Conservation (phyloP, 2,797 vertebrate species). For the Chelmon rostratus region DNA sequence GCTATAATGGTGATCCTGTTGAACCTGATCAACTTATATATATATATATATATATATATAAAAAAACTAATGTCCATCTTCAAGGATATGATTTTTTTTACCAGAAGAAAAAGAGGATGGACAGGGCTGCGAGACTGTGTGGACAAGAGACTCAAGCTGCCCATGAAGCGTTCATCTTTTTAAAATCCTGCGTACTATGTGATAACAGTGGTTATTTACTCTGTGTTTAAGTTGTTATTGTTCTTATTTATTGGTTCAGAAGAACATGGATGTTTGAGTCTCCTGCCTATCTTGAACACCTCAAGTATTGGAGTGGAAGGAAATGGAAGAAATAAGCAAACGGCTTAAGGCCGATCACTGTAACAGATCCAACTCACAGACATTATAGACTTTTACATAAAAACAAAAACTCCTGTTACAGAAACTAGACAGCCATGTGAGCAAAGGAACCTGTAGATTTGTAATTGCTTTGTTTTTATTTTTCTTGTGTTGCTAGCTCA, state of each 20-base stretch:
- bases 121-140: conserved; percentile 28
- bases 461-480: conserved; percentile 41
- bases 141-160: conserved; percentile 49
- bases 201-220: conserved; percentile 64
- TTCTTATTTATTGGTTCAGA: conserved; percentile 85
- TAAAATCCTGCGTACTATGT: conserved; percentile 54
- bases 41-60: too few relatives aligned
- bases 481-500: conserved; percentile 68
- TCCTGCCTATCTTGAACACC: conserved; percentile 71
- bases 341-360: conserved; percentile 23
- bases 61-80: conserved; percentile 23
- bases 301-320: conserved; percentile 62
- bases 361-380: conserved; percentile 39
- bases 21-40: conserved; percentile 34
- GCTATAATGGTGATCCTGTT: conserved; percentile 4
- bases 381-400: conserved; percentile 33
- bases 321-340: conserved; percentile 36
- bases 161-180: conserved; percentile 40
- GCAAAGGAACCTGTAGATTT: conserved; percentile 56
- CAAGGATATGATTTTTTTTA: conserved; percentile 55
- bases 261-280: conserved; percentile 51
- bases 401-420: conserved; percentile 53
- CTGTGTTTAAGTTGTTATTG: conserved; percentile 58
- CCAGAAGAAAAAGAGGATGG: conserved; percentile 41
- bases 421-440: conserved; percentile 45